These are phyloP conservation scores for Melopsittacus undulatus DNA, from an alignment of 2,797 vertebrate species.

Conservation along the genomic window DNA sequence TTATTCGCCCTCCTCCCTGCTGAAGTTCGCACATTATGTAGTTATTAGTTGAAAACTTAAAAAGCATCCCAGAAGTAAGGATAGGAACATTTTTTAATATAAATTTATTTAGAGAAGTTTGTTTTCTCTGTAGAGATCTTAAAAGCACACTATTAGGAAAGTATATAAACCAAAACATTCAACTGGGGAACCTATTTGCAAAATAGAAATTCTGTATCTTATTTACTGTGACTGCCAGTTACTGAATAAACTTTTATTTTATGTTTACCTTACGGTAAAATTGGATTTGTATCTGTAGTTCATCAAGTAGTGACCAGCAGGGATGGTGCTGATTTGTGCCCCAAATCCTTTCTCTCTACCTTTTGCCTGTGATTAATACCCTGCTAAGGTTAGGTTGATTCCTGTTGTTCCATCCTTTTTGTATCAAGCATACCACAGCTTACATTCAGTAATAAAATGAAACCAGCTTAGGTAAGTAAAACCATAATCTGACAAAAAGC, in stretches of 20 bases:
- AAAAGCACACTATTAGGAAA: background rate
- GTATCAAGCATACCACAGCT: constrained; percentile 59
- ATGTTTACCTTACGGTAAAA: background rate
- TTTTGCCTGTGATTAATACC: constrained; percentile 43
- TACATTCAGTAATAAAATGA: constrained; percentile 63
- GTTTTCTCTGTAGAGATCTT: background rate
- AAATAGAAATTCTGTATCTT: background rate
- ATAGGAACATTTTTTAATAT: background rate
- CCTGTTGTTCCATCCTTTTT: constrained; percentile 42
- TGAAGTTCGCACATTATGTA: background rate
- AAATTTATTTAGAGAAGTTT: background rate
- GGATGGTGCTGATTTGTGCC: background rate
- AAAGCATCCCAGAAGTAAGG: background rate
- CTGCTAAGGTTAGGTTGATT: constrained; percentile 47
- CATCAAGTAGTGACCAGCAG: background rate
- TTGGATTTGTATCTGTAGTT: background rate
- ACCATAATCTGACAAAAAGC: constrained; percentile 61
- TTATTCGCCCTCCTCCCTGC: background rate
- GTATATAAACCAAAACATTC: background rate
- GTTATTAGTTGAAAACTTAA: background rate
- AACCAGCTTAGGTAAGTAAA: constrained; percentile 64
- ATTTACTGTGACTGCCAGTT: background rate
- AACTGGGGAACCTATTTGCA: background rate
- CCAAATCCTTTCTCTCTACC: background rate
- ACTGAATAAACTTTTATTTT: background rate